Base-by-base conservation (phyloP, 2,113 vertebrate genomes). In the Scomber scombrus region DNA sequence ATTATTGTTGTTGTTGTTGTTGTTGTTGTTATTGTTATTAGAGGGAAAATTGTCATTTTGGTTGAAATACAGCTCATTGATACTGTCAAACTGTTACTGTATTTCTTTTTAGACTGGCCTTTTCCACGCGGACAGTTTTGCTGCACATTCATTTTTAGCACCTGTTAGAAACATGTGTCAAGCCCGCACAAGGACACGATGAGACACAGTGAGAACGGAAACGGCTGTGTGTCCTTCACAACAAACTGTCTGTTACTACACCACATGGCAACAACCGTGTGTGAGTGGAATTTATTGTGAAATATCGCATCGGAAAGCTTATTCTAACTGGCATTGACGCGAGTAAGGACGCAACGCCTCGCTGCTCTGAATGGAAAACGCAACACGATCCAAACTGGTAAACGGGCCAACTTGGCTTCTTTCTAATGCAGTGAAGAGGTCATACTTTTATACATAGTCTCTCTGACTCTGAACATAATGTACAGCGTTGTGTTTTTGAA, bases 91-190 rank as follows among this genome's bases (percentile, higher is more conserved):
- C 34, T 40, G 34, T 18, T 19, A 13, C 31, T 46, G 40, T 3
- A n/a, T 31, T 66, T 45, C 8, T 1, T 73, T 57, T 72, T 3
- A 40, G 3, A 2, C 11, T 54, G 45, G 0, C 1, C 0, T 13
- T 65, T 66, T 31, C 18, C 40, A 34, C 21, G 19, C 2, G 64
- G 26, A 56, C 63, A 31, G 3, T 57, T 71, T 62, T 52, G 50
- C 66, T 71, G 64, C 54, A 71, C 70, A 31, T 58, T 73, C 50
- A 73, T 9, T 69, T 79, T 70, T 73, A 23, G 34, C 68, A 77
- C 75, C 79, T 82, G 60, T 73, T 49, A 18, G 10, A 61, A 52
- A 4, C n/a, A 11, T 12, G 3, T 11, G 18, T 81, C 58, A 67
- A 78, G 55, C 46, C 5, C 23, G 2, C 10, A 16, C 0, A 1